Conservation (phyloP, 2,113 vertebrate genomes). For the Agapornis roseicollis region DNA sequence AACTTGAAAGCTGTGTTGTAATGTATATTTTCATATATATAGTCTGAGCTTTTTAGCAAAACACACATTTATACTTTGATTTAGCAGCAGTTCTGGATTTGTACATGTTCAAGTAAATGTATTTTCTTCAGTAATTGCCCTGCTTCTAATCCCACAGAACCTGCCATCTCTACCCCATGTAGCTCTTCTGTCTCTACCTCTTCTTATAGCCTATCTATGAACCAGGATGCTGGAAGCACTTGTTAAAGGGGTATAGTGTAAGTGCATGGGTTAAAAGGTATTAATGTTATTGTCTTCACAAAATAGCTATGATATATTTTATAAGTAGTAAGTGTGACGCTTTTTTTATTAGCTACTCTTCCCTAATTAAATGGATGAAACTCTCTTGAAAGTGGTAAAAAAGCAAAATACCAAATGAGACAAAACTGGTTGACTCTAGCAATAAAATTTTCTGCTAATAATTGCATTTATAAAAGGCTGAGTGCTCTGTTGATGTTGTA, state of each 20-base stretch:
- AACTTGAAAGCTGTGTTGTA: neutral
- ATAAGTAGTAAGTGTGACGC: neutral
- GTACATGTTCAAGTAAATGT: neutral
- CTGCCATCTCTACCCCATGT: neutral
- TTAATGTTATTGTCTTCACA: neutral
- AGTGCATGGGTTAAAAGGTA: neutral
- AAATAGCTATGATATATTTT: neutral
- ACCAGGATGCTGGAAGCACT: neutral
- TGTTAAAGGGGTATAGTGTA: neutral
- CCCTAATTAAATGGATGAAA: constrained; percentile 6
- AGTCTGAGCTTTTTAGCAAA: neutral
- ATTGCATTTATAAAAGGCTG: neutral
- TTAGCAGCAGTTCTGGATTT: neutral
- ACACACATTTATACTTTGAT: neutral
- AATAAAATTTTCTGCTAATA: constrained; percentile 40
- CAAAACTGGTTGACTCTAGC: constrained; percentile 29
- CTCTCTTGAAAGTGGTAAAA: constrained; percentile 41
- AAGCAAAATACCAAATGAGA: constrained; percentile 35
- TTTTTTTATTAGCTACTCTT: neutral
- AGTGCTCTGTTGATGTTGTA: neutral
- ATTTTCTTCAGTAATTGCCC: neutral
- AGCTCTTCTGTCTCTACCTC: neutral
- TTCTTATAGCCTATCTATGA: neutral
- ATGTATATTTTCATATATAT: neutral
- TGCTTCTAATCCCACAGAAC: neutral